A percentile compares a stretch with the other conserved stretches of the same genome.
phyloP scores from a whole-genome alignment of 2,797 vertebrate genomes.

The Chloroceryle inda region DNA sequence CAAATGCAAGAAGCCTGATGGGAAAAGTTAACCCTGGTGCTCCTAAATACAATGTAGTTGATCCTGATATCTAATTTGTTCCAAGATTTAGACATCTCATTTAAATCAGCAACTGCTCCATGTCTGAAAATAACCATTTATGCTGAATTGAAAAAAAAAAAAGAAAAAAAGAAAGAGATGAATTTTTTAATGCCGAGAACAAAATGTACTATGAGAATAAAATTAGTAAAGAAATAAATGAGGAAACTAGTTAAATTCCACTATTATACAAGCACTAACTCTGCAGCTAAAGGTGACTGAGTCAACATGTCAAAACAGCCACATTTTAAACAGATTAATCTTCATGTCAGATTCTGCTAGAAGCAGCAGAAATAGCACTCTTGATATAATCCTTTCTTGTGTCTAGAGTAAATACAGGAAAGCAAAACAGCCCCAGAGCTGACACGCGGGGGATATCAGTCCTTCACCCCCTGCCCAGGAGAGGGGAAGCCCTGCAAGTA shows the following conservation, averaged over 20 bases:
- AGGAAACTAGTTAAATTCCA: neutral
- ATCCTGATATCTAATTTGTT: neutral
- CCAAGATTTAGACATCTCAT: neutral
- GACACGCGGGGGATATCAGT: rapidly evolving
- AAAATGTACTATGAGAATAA: neutral
- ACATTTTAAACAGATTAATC: neutral
- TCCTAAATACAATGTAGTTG: neutral
- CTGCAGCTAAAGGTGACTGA: slow-evolving; percentile 16
- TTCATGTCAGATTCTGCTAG: neutral
- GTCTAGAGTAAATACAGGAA: neutral
- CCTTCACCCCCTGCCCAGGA: neutral
- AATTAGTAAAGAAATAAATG: neutral
- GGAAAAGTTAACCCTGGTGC: neutral
- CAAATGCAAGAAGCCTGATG: neutral
- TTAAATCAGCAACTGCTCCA: neutral
- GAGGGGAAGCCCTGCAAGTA: neutral
- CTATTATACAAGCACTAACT: neutral
- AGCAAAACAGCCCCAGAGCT: neutral
- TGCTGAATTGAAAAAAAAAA: neutral
- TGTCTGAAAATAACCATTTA: neutral
- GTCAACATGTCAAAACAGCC: neutral
- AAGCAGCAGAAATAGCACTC: slow-evolving; percentile 3
- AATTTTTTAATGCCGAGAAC: neutral
- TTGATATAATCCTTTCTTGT: neutral
- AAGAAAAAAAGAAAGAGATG: neutral